phyloP scores from a whole-genome alignment of 2,888 invertebrate genomes.

The Pemphredon lugubris region DNA sequence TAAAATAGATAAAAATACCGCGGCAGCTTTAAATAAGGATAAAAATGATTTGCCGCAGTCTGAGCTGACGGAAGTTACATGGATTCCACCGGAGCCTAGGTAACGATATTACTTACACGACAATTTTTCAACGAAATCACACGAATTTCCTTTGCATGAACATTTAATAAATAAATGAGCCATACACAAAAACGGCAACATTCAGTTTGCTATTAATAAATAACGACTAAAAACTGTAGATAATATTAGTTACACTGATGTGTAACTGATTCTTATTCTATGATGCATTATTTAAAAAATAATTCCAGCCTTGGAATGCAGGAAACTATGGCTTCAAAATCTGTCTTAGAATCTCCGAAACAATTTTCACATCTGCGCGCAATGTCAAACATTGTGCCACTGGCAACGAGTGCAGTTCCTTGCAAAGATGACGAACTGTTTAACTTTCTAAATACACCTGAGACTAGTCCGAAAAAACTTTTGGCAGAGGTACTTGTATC shows the following conservation, averaged over 20 bases:
- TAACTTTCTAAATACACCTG: slow-evolving; percentile 67
- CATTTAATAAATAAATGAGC: not conserved
- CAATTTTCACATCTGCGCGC: slow-evolving; percentile 36
- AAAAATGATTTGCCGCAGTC: slow-evolving; percentile 68
- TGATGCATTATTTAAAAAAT: not conserved
- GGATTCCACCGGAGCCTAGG: slow-evolving; percentile 64
- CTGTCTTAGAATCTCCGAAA: slow-evolving; percentile 26
- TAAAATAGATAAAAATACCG: slow-evolving; percentile 89
- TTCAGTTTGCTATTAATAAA: too few relatives aligned
- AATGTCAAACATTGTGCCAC: slow-evolving; percentile 40
- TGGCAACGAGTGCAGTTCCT: slow-evolving; percentile 26
- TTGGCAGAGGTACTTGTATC: slow-evolving; percentile 40
- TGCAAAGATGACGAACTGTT: slow-evolving; percentile 68
- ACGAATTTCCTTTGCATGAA: too few relatives aligned
- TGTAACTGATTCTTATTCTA: too few relatives aligned
- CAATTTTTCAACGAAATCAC: not conserved
- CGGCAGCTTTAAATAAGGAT: slow-evolving; percentile 83
- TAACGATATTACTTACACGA: slow-evolving; percentile 27
- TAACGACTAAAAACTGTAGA: not conserved
- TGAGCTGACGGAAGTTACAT: slow-evolving; percentile 73
- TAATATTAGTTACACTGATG: too few relatives aligned
- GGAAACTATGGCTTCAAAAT: slow-evolving; percentile 18
- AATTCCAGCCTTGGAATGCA: slow-evolving; percentile 24
- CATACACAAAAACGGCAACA: too few relatives aligned
- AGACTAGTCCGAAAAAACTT: slow-evolving; percentile 58